Evolutionary conservation across 2,797 vertebrate genomes (phyloP), one percentile per base, ranked within the genome.

Genomic region (Neostethus bicornis): DNA sequence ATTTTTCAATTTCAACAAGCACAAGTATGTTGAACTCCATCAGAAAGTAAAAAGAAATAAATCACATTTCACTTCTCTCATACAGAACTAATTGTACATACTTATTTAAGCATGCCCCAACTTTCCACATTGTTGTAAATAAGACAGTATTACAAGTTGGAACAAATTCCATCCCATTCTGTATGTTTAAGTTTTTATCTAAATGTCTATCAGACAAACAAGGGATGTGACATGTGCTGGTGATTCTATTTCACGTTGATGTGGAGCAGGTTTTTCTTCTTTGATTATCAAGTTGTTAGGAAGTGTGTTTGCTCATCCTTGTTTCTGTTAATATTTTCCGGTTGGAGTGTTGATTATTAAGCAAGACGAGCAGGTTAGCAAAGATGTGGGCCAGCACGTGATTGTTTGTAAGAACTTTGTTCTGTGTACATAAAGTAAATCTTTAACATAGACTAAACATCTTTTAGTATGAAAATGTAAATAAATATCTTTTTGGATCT

Each of bases 21-120:
- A 20, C 19, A 19, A n/a, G n/a, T n/a, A n/a, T n/a, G n/a, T n/a
- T n/a, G n/a, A n/a, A n/a, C n/a, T n/a, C n/a, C 39, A 57, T n/a
- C 39, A 34, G 34, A 32, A 37, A 46, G 17, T 49, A 39, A 53
- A 17, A 39, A 6, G 13, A 70, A 29, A 59, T 66, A 16, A 23
- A 74, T 73, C 48, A 60, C 58, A 75, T 80, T 78, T 82, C 54
- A 79, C 53, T 17, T 21, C 12, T 58, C 32, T 56, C 42, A 54
- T 32, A 60, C 35, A 34, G 23, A 29, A 38, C 32, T 28, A 64
- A 38, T 64, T 84, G 70, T 85, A 75, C 28, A 79, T 73, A 81
- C 7, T 17, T 75, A 43, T 78, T 51, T 49, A 17, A 79, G 71
- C 55, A 52, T 62, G 55, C 65, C 24, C 25, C 17, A 4, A 49